Evolutionary conservation across 2,888 invertebrate species (phyloP).

Genomic region (Platynereis dumerilii): DNA sequence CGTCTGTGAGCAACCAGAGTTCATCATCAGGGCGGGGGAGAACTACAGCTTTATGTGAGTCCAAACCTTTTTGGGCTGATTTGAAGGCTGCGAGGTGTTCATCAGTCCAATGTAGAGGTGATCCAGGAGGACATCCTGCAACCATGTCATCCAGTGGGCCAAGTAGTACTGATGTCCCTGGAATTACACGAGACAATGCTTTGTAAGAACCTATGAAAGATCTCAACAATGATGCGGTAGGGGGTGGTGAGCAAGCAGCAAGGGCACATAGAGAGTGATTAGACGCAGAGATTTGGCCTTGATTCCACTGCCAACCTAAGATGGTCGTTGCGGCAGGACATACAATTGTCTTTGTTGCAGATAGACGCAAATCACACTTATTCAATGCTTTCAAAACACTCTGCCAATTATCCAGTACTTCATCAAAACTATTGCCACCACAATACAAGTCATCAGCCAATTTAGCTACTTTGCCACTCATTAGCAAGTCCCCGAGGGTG

Average conservation of each 20-base stretch:
- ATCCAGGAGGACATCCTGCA: background rate
- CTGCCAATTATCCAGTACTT: background rate
- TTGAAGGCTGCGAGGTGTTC: background rate
- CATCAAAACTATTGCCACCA: background rate
- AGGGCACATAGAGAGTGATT: background rate
- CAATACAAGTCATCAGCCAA: constrained; percentile 4
- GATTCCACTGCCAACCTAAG: background rate
- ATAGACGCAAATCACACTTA: background rate
- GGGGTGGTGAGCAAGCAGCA: background rate
- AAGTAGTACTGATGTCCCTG: background rate
- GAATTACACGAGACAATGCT: background rate
- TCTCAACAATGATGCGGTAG: background rate
- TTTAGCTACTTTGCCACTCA: background rate
- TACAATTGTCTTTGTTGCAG: background rate
- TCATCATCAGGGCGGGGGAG: background rate
- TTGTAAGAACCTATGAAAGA: background rate
- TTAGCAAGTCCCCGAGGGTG: background rate
- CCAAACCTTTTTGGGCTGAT: background rate
- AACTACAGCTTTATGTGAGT: background rate
- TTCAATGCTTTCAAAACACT: background rate
- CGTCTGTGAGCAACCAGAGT: constrained; percentile 17
- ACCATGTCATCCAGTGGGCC: constrained; percentile 3
- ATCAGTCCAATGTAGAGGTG: background rate
- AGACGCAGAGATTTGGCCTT: background rate
- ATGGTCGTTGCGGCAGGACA: background rate